Conservation (phyloP, 1,140 invertebrate species). For the Tetramorium alpestre region DNA sequence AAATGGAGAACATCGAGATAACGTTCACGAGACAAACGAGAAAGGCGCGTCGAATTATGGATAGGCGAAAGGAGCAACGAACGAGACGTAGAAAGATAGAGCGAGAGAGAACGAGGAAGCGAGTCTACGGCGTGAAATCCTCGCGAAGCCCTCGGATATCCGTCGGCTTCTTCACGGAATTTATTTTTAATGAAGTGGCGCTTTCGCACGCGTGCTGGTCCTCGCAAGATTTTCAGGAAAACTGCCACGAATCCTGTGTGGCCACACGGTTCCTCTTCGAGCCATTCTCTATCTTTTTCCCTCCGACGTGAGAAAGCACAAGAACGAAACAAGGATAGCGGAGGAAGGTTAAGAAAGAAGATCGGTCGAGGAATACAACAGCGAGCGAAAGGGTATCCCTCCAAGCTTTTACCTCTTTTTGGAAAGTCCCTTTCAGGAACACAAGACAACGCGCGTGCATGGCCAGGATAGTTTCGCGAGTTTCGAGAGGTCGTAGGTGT, state of each 20-base stretch:
- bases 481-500: conserved; percentile 72
- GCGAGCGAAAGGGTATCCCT: background rate
- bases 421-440: background rate
- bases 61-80: conserved; percentile 25
- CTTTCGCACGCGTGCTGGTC: conserved; percentile 30
- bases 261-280: background rate
- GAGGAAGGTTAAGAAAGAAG: background rate
- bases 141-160: conserved; percentile 81
- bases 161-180: conserved; percentile 78
- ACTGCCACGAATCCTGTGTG: conserved; percentile 6
- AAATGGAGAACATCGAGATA: background rate
- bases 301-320: background rate
- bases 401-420: background rate
- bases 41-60: conserved; percentile 26
- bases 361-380: background rate
- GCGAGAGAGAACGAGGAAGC: background rate
- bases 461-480: conserved; percentile 58
- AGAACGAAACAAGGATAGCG: background rate
- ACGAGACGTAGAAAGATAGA: conserved; percentile 22
- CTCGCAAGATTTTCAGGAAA: conserved; percentile 46
- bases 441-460: conserved; percentile 49
- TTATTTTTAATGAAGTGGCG: conserved; percentile 85
- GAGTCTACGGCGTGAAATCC: conserved; percentile 75
- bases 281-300: background rate
- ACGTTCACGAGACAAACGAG: conserved; percentile 6